These are phyloP conservation scores for Anguilla obscura DNA, from an alignment of 2,797 vertebrate genomes.

Conservation along the genomic window DNA sequence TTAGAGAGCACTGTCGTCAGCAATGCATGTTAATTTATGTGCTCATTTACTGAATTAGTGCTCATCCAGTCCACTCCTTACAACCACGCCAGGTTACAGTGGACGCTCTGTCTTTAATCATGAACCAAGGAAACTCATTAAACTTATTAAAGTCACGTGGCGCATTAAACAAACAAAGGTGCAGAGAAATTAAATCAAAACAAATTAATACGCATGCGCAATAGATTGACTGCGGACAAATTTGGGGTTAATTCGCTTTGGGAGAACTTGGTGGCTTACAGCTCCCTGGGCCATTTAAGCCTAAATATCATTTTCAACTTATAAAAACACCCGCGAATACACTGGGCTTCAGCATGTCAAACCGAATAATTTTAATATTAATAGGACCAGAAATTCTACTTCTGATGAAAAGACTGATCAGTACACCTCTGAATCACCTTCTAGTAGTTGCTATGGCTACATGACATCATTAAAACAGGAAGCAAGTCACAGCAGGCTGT, in stretches of 20 bases:
- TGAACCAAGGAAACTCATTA: neutral
- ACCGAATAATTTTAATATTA: neutral
- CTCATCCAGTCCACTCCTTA: neutral
- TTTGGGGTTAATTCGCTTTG: constrained; percentile 15
- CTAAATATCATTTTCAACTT: constrained; percentile 20
- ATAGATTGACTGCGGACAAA: neutral
- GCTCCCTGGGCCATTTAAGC: constrained; percentile 21
- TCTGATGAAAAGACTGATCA: neutral
- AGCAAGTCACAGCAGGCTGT: constrained; percentile 11
- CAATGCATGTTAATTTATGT: neutral
- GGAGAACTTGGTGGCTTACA: neutral
- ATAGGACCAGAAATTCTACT: neutral
- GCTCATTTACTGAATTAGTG: neutral
- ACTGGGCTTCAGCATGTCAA: neutral
- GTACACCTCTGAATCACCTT: constrained; percentile 5
- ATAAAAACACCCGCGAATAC: neutral
- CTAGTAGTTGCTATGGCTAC: constrained; percentile 49
- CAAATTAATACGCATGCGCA: neutral
- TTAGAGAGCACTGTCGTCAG: neutral
- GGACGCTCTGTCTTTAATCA: neutral
- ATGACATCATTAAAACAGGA: constrained; percentile 33
- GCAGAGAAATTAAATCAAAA: neutral
- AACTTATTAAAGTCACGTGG: neutral
- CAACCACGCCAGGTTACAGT: neutral
- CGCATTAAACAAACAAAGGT: neutral